These are phyloP conservation scores for sheep (Ovis aries) DNA, from an alignment of 2,113 vertebrate species.

Conservation along the genomic window DNA sequence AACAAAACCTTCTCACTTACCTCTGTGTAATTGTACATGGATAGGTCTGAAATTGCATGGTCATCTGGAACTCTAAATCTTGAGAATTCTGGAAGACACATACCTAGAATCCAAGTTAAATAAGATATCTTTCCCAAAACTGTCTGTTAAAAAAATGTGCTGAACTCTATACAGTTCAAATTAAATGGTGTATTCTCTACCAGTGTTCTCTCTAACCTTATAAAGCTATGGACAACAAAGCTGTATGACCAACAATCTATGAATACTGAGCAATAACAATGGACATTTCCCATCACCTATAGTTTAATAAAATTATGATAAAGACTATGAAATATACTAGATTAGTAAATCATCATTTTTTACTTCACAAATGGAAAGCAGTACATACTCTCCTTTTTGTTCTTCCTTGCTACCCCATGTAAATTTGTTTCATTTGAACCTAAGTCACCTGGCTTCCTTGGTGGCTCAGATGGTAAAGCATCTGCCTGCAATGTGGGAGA, in stretches of 20 bases:
- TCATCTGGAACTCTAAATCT: constrained; percentile 92
- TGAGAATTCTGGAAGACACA: constrained; percentile 90
- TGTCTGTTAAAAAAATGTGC: neutral
- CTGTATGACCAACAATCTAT: neutral
- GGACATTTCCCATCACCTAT: neutral
- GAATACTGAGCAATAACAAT: neutral
- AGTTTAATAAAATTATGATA: neutral
- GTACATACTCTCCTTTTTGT: neutral
- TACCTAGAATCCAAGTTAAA: constrained; percentile 77
- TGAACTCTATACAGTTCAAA: neutral
- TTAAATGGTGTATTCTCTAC: neutral
- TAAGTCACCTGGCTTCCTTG: neutral
- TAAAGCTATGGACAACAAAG: neutral
- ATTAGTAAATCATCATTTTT: neutral
- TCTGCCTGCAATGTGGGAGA: too few species aligned
- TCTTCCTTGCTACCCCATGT: neutral
- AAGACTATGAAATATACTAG: neutral
- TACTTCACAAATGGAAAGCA: neutral
- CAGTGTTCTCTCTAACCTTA: neutral
- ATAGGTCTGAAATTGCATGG: constrained; percentile 93
- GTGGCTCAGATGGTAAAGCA: too few species aligned
- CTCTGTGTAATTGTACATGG: constrained; percentile 98
- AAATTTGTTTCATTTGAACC: neutral
- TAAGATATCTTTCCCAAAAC: neutral
- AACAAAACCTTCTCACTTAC: constrained; percentile 70